These are phyloP conservation scores for Heliconius ismenius DNA, from an alignment of 2,888 invertebrate species.

Conservation along the genomic window DNA sequence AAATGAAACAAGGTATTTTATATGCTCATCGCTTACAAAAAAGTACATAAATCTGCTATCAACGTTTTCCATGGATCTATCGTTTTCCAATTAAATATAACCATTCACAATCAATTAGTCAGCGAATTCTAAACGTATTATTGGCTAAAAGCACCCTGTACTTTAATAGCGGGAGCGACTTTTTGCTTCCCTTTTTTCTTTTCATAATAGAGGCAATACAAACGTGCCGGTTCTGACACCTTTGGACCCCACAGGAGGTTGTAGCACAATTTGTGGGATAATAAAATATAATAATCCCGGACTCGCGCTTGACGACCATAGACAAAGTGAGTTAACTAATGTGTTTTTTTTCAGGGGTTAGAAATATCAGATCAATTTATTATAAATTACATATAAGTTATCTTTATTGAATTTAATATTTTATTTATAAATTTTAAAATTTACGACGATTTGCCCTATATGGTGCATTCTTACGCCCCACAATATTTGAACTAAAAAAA, in stretches of 20 bases:
- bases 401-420: slow-evolving; percentile 6
- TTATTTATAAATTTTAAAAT: background rate
- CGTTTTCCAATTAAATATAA: slow-evolving; percentile 64
- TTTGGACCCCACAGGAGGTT: slow-evolving; percentile 77
- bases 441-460: background rate
- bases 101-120: slow-evolving; percentile 77
- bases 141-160: slow-evolving; percentile 66
- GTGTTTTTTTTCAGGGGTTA: slow-evolving; percentile 28
- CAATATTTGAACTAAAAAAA: slow-evolving; percentile 8
- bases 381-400: background rate
- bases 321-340: slow-evolving; percentile 39
- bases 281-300: slow-evolving; percentile 73
- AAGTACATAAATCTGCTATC: background rate
- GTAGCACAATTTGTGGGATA: slow-evolving; percentile 74
- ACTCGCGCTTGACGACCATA: slow-evolving; percentile 41
- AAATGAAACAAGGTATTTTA: background rate
- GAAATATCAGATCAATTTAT: slow-evolving; percentile 12
- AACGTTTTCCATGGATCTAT: slow-evolving; percentile 52
- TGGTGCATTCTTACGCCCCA: background rate
- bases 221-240: slow-evolving; percentile 78
- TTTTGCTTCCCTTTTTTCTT: slow-evolving; percentile 67
- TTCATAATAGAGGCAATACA: slow-evolving; percentile 76
- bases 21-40: background rate
- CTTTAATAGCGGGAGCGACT: slow-evolving; percentile 64
- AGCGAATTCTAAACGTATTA: slow-evolving; percentile 69